These are phyloP conservation scores for Aradophagus sp. DNA, from an alignment of 1,140 invertebrate species.

Conservation along the genomic window DNA sequence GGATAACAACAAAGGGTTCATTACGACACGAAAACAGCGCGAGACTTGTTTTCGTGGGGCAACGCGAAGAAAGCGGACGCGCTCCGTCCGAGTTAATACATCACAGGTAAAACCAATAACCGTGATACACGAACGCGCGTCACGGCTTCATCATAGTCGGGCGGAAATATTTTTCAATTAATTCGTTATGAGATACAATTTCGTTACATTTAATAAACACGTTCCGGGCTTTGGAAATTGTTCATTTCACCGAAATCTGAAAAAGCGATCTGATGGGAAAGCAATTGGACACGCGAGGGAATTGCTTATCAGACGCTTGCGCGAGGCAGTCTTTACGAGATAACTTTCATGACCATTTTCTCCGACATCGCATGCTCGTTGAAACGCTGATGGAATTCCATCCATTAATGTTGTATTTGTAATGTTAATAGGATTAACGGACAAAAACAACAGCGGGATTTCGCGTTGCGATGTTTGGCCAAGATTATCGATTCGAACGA, in stretches of 20 bases:
- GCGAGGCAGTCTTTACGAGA: slow-evolving; percentile 26
- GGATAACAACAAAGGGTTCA: no score
- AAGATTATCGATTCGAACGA: no score
- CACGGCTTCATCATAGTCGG: no score
- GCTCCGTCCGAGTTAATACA: no score
- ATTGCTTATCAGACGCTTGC: slow-evolving; percentile 39
- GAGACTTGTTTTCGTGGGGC: no score
- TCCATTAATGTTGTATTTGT: slow-evolving; percentile 3
- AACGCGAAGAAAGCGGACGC: no score
- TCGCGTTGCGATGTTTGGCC: no score
- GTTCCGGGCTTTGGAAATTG: slow-evolving; percentile 21
- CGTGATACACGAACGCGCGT: no score
- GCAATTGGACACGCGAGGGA: slow-evolving; percentile 50
- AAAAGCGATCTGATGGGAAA: slow-evolving; percentile 46
- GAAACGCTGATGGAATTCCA: slow-evolving; percentile 9
- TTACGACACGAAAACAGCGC: no score
- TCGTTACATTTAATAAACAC: slow-evolving; percentile 35
- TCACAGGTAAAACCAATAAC: no score
- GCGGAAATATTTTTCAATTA: slow-evolving; percentile 26
- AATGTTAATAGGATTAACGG: no score
- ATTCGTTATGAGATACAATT: slow-evolving; percentile 20
- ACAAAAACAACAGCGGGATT: not conserved
- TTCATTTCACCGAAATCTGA: slow-evolving; percentile 45
- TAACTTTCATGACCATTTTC: slow-evolving; percentile 39
- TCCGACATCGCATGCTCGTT: slow-evolving; percentile 21